Conservation (phyloP, 2,888 invertebrate genomes). For the Acrocyrtus sp. region DNA sequence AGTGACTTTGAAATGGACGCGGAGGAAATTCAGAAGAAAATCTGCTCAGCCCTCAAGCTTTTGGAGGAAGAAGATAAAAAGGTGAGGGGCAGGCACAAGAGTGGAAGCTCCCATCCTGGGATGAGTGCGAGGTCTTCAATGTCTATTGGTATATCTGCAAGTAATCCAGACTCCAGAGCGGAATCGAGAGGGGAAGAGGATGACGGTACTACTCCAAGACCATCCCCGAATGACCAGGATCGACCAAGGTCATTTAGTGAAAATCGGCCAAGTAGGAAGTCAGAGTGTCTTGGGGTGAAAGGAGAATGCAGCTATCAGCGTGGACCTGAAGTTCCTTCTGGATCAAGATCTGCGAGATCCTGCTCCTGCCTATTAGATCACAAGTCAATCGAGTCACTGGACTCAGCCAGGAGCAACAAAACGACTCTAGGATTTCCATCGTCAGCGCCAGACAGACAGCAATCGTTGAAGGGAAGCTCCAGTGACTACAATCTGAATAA, state of each 20-base stretch:
- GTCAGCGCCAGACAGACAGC: neutral
- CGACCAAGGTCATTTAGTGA: neutral
- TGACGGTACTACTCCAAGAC: constrained; percentile 23
- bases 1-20: constrained; percentile 15
- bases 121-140: constrained; percentile 4
- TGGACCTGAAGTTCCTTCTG: neutral
- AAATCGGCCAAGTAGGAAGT: neutral
- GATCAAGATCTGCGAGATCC: constrained; percentile 32
- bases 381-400: constrained; percentile 14
- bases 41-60: constrained; percentile 31
- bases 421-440: constrained; percentile 1
- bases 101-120: neutral
- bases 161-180: constrained; percentile 23
- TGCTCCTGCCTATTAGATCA: constrained; percentile 34
- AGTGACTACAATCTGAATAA: too few relatives aligned
- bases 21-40: constrained; percentile 35
- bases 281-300: neutral
- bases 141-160: constrained; percentile 12
- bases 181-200: constrained; percentile 3
- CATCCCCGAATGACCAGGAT: neutral
- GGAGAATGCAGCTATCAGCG: neutral
- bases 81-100: neutral
- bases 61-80: constrained; percentile 35
- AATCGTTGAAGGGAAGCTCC: neutral
- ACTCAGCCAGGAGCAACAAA: constrained; percentile 30